Percentiles rank a stretch among this genome's conserved stretches.
phyloP scores from a whole-genome alignment of 2,113 vertebrate species.

The Anser cygnoides region DNA sequence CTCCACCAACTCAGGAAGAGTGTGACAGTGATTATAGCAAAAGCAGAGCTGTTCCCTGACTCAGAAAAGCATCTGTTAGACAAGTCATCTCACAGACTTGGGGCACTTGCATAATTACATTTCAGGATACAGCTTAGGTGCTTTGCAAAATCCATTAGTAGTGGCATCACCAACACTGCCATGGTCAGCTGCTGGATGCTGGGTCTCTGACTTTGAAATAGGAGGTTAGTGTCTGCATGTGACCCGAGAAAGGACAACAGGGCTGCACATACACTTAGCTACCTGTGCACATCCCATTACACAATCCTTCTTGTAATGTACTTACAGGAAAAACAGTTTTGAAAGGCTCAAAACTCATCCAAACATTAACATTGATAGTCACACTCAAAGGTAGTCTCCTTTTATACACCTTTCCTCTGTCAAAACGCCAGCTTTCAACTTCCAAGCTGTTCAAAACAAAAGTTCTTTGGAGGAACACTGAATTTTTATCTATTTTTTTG shows the following conservation, averaged over 20 bases:
- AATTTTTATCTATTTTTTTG: too few species aligned
- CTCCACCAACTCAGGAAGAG: neutral
- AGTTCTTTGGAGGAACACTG: neutral
- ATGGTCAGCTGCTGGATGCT: neutral
- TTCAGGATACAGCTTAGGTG: neutral
- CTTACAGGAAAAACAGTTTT: neutral
- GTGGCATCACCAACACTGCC: neutral
- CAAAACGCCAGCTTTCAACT: neutral
- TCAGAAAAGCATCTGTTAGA: neutral
- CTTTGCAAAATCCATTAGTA: neutral
- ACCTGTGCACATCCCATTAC: neutral
- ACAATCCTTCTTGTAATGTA: neutral
- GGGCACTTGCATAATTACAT: neutral
- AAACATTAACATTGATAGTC: neutral
- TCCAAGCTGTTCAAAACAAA: neutral
- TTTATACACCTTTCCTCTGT: neutral
- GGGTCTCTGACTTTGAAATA: neutral
- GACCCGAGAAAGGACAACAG: neutral
- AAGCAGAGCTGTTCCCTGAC: slow-evolving; percentile 2
- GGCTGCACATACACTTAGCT: too few species aligned
- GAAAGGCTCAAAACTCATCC: neutral
- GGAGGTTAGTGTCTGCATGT: rapidly evolving
- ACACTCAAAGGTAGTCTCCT: neutral
- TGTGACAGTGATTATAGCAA: neutral
- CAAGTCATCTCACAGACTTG: neutral